Percentiles rank a stretch among this genome's conserved stretches.
phyloP scores from a whole-genome alignment of 2,888 invertebrate species.

The Andrena bicolor region DNA sequence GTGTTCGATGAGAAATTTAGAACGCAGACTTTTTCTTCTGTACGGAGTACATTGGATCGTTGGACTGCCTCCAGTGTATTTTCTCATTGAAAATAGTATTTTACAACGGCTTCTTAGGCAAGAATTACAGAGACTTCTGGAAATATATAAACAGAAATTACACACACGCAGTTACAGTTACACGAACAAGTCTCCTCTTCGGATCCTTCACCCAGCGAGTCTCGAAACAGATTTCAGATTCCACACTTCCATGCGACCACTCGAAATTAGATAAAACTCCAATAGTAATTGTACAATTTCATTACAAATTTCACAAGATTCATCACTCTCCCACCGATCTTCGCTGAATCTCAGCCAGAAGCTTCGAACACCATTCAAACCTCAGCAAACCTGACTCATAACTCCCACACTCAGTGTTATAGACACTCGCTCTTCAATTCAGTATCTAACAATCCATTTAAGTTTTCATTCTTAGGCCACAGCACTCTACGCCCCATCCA shows the following conservation, averaged over 20 bases:
- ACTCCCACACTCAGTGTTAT: too few species aligned
- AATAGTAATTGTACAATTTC: too few species aligned
- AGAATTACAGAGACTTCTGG: constrained; percentile 9
- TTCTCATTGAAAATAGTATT: background rate
- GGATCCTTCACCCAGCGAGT: background rate
- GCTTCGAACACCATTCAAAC: too few species aligned
- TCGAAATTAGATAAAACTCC: too few species aligned
- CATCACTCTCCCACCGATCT: too few species aligned
- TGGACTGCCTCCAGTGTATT: background rate
- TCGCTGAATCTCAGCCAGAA: too few species aligned
- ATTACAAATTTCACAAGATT: too few species aligned
- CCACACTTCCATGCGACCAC: background rate
- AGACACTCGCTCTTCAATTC: too few species aligned
- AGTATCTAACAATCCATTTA: too few species aligned
- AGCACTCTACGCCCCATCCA: background rate
- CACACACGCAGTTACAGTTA: constrained; percentile 25
- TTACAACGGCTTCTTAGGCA: constrained; percentile 8
- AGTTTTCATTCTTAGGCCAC: too few species aligned
- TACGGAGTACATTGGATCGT: background rate
- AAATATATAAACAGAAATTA: constrained; percentile 30
- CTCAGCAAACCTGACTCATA: too few species aligned
- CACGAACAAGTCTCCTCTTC: background rate
- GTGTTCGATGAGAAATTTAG: background rate
- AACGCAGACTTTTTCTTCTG: background rate
- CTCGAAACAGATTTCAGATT: background rate